These are phyloP conservation scores for Camponotus floridanus DNA, from an alignment of 1,140 invertebrate genomes.

Conservation along the genomic window DNA sequence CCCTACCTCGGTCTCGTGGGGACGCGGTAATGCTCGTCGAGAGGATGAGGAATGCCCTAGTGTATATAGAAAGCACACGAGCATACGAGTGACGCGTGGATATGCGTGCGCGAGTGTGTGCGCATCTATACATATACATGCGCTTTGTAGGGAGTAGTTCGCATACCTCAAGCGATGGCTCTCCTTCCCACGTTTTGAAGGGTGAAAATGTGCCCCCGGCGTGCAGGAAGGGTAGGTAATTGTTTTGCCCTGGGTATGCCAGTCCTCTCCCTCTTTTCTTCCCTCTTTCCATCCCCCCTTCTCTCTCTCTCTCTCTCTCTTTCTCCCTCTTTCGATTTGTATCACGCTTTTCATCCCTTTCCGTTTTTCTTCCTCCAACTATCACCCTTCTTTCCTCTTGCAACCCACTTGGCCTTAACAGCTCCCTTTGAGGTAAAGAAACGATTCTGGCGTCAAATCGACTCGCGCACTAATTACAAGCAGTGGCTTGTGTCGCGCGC, in stretches of 20 bases:
- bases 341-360: conserved; percentile 32
- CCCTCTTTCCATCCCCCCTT: not conserved
- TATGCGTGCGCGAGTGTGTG: conserved; percentile 6
- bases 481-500: conserved; percentile 1
- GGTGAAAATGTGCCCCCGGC: conserved; percentile 77
- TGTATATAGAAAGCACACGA: conserved; percentile 49
- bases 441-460: conserved; percentile 44
- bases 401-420: conserved; percentile 28
- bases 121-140: not conserved
- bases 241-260: conserved; percentile 71
- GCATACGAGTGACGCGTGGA: not conserved
- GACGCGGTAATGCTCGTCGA: conserved; percentile 71
- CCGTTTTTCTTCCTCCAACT: not conserved
- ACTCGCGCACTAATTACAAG: conserved; percentile 43
- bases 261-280: conserved; percentile 49
- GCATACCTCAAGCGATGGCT: conserved; percentile 77
- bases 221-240: conserved; percentile 77
- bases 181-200: conserved; percentile 76
- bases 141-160: conserved; percentile 68
- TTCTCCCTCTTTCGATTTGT: conserved; percentile 47
- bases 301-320: not conserved
- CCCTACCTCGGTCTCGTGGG: conserved; percentile 71
- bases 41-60: conserved; percentile 74
- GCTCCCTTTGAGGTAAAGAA: conserved; percentile 44
- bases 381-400: conserved; percentile 54